Base-by-base conservation (phyloP, 2,888 invertebrate species). In the Cabera pusaria region DNA sequence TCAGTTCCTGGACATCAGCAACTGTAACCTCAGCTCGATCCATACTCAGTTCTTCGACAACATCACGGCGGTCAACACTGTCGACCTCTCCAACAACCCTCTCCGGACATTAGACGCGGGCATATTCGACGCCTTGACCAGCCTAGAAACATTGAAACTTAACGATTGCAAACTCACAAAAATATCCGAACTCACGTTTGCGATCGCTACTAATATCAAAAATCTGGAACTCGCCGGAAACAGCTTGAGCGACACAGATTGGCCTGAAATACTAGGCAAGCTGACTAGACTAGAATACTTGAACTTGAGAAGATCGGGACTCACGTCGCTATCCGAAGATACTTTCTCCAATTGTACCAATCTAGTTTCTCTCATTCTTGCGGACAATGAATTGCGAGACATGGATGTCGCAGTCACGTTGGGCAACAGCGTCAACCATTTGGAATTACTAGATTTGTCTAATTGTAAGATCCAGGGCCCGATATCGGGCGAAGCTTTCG, bases 81-180 rank as follows among this genome's bases (percentile, higher is more conserved):
- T 94, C n/a, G 93, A 94, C 64, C 75, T 94, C 5, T 93, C 93
- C 2, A 86, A 91, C 40, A 94, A 94, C 70, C 93, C 93, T 1
- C 77, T 94, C 0, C 76, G 80, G 39, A 72, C 70, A 4, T 78
- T 94, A 25, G 90, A 91, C 23, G 78, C 90, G 0, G 91, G 90
- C 11, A 85, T 91, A 1, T 93, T 94, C 55, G 91, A 92, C 52
- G 90, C 91, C 6, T 74, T 94, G 19, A 90, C 89, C n/a, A 92
- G 92, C 59, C 74, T 94, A 12, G 93, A 93, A 56, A 91, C 91
- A 24, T 71, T 94, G 6, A 92, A 92, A 64, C 78, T 94, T 33
- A 93, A 93, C 59, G 84, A 90, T 46, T 94, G 94, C 66, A 91
- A 92, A 61, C 77, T 94, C 10, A 91, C 88, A 0, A 72, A 81